phyloP scores from a whole-genome alignment of 2,113 vertebrate genomes.

The Corythornis vintsioides region DNA sequence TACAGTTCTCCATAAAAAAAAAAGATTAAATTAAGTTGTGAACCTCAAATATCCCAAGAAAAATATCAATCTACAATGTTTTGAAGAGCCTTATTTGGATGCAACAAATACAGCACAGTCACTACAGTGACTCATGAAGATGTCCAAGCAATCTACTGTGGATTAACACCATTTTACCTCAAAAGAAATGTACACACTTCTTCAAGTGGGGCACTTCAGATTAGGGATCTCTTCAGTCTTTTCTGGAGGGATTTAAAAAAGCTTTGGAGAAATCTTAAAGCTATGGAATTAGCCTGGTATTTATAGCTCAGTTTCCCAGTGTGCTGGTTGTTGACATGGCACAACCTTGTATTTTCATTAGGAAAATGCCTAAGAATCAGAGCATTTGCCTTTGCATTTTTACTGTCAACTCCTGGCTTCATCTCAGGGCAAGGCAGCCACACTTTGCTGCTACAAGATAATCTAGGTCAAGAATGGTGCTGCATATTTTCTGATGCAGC shows the following conservation, averaged over 20 bases:
- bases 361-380: background rate
- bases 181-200: background rate
- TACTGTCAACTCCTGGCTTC: constrained; percentile 37
- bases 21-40: background rate
- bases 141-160: background rate
- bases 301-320: constrained; percentile 52
- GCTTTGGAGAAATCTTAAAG: constrained; percentile 61
- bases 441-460: background rate
- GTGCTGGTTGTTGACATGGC: constrained; percentile 52
- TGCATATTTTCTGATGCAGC: background rate
- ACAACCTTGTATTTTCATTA: constrained; percentile 39
- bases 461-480: constrained; percentile 26
- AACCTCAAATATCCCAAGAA: background rate
- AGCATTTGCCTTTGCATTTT: background rate
- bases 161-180: background rate
- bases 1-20: background rate
- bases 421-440: constrained; percentile 28
- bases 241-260: constrained; percentile 59
- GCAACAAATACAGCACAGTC: background rate
- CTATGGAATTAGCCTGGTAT: constrained; percentile 71
- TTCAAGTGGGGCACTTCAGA: constrained; percentile 48
- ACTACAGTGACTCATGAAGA: background rate
- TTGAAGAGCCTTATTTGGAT: background rate
- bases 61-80: background rate
- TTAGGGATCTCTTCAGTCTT: constrained; percentile 63